Conservation (phyloP, 2,113 vertebrate species). For the Neogale vison region DNA sequence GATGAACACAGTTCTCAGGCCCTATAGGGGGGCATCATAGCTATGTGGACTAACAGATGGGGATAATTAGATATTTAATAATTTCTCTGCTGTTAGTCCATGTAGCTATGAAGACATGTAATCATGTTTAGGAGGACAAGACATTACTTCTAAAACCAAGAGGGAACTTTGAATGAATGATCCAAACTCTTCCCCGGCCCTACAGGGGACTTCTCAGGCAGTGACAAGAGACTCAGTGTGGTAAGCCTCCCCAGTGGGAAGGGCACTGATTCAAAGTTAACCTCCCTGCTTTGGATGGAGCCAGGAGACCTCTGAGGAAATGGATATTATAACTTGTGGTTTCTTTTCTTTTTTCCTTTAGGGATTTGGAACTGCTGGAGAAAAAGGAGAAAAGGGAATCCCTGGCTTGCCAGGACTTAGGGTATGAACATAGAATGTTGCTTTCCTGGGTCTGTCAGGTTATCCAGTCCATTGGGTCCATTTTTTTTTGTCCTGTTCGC, state of each 20-base stretch:
- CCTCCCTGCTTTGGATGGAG: not conserved
- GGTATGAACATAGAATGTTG: constrained; percentile 85
- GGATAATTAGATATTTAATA: not conserved
- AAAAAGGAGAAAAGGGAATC: constrained; percentile 94
- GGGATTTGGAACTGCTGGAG: constrained; percentile 87
- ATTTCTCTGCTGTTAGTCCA: not conserved
- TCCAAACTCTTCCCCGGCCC: not conserved
- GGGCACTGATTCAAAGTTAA: not conserved
- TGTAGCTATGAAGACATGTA: not conserved
- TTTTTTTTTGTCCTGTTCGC: not conserved
- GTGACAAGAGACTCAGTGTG: not conserved
- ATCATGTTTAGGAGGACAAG: not conserved
- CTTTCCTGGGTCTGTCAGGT: not conserved
- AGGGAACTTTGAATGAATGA: not conserved
- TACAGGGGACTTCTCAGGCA: not conserved
- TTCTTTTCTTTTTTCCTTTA: constrained; percentile 72
- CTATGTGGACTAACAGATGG: too few species aligned
- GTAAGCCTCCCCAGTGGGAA: not conserved
- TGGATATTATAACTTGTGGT: constrained; percentile 11
- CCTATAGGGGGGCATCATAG: too few species aligned
- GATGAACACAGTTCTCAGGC: not conserved
- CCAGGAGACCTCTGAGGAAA: constrained; percentile 6
- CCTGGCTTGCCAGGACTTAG: constrained; percentile 92
- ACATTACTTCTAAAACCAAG: constrained; percentile 8
- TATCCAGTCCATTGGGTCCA: not conserved